Percentiles rank a stretch among this genome's conserved stretches.
Conservation (phyloP, 2,797 vertebrate species). For the Tangara arthus region DNA sequence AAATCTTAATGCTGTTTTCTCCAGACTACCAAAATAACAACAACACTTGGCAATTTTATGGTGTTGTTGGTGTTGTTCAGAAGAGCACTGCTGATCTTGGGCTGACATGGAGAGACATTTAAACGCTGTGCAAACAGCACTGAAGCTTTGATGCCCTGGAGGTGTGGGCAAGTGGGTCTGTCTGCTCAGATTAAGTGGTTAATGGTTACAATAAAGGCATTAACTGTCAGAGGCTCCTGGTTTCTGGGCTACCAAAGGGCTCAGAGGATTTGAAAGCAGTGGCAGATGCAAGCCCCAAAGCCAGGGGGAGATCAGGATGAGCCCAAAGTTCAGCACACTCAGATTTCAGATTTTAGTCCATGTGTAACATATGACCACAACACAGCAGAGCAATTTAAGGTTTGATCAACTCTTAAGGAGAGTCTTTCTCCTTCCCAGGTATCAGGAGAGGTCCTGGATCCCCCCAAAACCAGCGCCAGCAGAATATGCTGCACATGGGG, state of each 20-base stretch:
- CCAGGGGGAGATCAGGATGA: background rate
- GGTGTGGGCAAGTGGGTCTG: background rate
- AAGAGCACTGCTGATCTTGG: background rate
- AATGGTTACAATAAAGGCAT: background rate
- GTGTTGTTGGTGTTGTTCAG: background rate
- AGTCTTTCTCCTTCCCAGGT: background rate
- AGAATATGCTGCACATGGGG: background rate
- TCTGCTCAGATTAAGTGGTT: background rate
- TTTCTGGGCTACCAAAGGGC: background rate
- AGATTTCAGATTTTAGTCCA: background rate
- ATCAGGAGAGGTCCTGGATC: background rate
- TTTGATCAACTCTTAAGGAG: background rate
- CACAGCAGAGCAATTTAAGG: background rate
- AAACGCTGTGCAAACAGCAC: background rate
- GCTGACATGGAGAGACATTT: background rate
- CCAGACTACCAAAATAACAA: background rate
- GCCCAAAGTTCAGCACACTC: background rate
- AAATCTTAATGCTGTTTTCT: background rate
- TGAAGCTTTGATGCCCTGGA: background rate
- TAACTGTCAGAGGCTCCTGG: background rate
- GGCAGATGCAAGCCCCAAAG: background rate
- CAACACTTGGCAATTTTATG: background rate
- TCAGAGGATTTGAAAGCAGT: background rate
- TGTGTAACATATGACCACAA: background rate
- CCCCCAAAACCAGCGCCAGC: background rate